Conservation (phyloP, 2,113 vertebrate genomes). For the Apteryx owenii region DNA sequence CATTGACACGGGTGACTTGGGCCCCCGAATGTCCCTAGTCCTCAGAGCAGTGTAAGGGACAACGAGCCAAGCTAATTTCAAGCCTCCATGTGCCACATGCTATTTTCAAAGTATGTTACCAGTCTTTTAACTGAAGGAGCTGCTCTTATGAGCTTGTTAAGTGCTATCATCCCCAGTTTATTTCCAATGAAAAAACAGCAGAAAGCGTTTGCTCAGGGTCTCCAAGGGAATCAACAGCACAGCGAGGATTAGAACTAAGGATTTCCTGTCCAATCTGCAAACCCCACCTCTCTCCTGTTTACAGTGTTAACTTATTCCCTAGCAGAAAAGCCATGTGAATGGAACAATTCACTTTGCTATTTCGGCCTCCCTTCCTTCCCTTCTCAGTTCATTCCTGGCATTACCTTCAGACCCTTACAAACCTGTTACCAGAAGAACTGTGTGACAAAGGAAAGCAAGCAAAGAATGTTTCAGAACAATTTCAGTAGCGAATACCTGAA, state of each 20-base stretch:
- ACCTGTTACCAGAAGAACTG: neutral
- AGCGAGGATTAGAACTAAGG: constrained; percentile 60
- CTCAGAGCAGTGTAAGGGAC: neutral
- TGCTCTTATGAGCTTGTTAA: neutral
- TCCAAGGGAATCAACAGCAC: constrained; percentile 42
- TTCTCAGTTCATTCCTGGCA: constrained; percentile 48
- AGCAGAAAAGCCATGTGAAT: constrained; percentile 61
- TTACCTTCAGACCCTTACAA: neutral
- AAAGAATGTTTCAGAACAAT: neutral
- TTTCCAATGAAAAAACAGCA: neutral
- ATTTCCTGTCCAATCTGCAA: constrained; percentile 67
- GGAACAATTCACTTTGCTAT: constrained; percentile 67
- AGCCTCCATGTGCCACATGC: neutral
- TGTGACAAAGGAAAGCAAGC: neutral
- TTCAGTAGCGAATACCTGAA: neutral
- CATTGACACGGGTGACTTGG: rapidly evolving
- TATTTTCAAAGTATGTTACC: neutral
- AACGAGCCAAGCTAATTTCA: neutral
- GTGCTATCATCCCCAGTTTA: neutral
- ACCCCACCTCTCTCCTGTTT: constrained; percentile 74
- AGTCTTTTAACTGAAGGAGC: neutral
- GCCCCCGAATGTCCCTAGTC: neutral
- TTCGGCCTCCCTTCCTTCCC: constrained; percentile 69
- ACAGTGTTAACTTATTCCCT: constrained; percentile 53
- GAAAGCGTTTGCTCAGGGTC: constrained; percentile 12